A percentile compares a stretch with the other conserved stretches of the same genome.
phyloP scores from a whole-genome alignment of 1,140 invertebrate species.

The Acyrthosiphon pisum region DNA sequence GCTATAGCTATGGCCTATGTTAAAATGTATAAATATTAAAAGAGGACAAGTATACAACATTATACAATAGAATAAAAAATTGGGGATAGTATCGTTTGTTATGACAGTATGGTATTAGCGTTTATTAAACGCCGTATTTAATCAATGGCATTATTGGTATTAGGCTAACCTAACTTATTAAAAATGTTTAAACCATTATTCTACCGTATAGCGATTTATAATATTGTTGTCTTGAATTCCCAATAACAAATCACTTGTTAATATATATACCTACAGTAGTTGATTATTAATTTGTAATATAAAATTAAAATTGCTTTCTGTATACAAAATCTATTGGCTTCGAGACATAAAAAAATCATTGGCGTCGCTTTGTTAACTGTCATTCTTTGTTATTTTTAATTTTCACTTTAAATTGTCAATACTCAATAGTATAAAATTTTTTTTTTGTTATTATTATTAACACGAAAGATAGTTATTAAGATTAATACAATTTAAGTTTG shows the following conservation, averaged over 20 bases:
- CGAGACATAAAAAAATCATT: background rate
- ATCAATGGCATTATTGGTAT: too few relatives aligned
- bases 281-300: background rate
- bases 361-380: background rate
- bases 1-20: background rate
- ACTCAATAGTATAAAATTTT: background rate
- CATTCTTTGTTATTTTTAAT: background rate
- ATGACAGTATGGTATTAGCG: background rate
- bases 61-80: background rate
- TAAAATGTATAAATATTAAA: background rate
- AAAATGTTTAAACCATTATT: background rate
- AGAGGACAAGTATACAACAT: background rate
- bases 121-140: too few relatives aligned
- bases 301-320: background rate
- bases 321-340: background rate
- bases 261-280: background rate
- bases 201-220: background rate
- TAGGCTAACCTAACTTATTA: background rate
- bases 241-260: background rate
- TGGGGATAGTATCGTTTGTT: background rate
- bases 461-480: background rate
- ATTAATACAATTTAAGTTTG: background rate
- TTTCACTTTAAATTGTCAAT: background rate
- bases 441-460: background rate
- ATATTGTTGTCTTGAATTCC: background rate